Conservation (phyloP, 37 sponge, comb jelly and placozoan genomes). For the Agelas oroides region DNA sequence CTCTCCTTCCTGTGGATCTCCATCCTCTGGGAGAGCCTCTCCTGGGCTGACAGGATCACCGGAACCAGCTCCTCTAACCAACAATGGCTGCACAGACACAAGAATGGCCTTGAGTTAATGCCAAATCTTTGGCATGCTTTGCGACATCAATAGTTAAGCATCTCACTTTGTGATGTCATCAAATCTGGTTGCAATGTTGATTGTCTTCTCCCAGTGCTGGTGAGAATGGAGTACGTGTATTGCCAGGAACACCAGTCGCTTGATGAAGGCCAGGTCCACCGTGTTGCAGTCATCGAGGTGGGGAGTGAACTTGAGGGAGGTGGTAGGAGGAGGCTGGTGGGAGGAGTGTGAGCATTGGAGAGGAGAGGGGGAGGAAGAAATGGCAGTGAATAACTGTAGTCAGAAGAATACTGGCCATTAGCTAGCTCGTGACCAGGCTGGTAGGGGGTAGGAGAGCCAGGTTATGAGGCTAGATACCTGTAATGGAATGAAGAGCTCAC, state of each 20-base stretch:
- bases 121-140: no score
- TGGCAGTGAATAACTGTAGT: background rate
- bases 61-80: conserved; percentile 51
- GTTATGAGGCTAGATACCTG: no score
- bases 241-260: conserved; percentile 45
- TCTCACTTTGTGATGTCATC: conserved; percentile 43
- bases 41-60: conserved; percentile 37
- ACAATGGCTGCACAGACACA: conserved; percentile 26
- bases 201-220: conserved; percentile 73
- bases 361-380: background rate
- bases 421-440: background rate
- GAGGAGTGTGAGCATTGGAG: no score
- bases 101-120: background rate
- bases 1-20: background rate
- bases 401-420: background rate
- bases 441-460: no score
- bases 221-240: conserved; percentile 37
- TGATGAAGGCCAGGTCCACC: conserved; percentile 26
- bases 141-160: no score
- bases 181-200: conserved; percentile 20
- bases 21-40: conserved; percentile 14
- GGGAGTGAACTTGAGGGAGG: conserved; percentile 35
- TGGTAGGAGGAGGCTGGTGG: background rate
- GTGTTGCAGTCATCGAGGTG: conserved; percentile 16
- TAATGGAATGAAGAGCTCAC: no score